Conservation (phyloP, 2,888 invertebrate genomes). For the Drosophila testacea region DNA sequence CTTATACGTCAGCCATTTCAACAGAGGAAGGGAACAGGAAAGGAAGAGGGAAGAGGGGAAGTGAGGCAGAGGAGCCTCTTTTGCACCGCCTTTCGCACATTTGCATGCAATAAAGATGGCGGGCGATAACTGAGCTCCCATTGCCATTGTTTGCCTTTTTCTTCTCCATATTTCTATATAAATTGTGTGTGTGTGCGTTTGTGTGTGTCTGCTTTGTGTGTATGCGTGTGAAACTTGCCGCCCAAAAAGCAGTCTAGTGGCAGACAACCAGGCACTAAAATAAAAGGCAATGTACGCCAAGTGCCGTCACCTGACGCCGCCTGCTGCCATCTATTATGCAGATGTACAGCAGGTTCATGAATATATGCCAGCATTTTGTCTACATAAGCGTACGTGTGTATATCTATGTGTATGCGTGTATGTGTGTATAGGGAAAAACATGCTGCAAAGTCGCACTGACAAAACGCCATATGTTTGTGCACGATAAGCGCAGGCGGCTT, state of each 20-base stretch:
- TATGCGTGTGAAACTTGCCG: slow-evolving; percentile 64
- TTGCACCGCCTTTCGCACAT: slow-evolving; percentile 76
- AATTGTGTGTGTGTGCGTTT: slow-evolving; percentile 11
- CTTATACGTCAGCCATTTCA: slow-evolving; percentile 71
- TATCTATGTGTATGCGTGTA: slow-evolving; percentile 7
- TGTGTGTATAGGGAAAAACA: slow-evolving; percentile 28
- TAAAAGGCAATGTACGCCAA: slow-evolving; percentile 78
- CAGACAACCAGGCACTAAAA: slow-evolving; percentile 70
- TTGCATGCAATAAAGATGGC: slow-evolving; percentile 79
- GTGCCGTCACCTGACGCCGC: slow-evolving; percentile 74
- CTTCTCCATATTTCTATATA: slow-evolving; percentile 46
- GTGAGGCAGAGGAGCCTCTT: slow-evolving; percentile 57
- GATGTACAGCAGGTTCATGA: slow-evolving; percentile 79
- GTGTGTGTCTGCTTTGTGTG: slow-evolving; percentile 3
- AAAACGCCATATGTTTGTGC: slow-evolving; percentile 76
- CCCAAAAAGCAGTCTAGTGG: slow-evolving; percentile 59
- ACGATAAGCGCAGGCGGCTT: slow-evolving; percentile 57
- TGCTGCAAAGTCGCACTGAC: slow-evolving; percentile 63
- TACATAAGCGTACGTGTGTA: slow-evolving; percentile 16
- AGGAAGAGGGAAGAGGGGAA: background rate
- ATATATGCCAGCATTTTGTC: slow-evolving; percentile 78
- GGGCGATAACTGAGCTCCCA: slow-evolving; percentile 79
- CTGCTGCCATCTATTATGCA: slow-evolving; percentile 77
- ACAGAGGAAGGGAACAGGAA: slow-evolving; percentile 32
- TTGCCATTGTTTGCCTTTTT: slow-evolving; percentile 77